Conservation (phyloP, 37 sponge, comb jelly and placozoan species). For the Ianthella basta region DNA sequence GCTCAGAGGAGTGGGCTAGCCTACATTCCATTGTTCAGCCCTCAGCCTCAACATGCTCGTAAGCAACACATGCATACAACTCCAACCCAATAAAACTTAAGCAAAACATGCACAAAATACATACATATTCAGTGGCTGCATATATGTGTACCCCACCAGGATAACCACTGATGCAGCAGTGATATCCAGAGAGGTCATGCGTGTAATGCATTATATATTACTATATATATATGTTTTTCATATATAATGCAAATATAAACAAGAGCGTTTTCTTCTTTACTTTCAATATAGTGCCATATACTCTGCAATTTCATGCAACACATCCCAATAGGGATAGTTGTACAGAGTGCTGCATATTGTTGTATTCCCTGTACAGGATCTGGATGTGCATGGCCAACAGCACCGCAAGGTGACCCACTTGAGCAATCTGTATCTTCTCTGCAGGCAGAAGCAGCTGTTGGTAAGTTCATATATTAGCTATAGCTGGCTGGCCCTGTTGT, state of each 20-base stretch:
- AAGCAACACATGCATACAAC: not conserved
- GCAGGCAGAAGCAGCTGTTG: constrained; percentile 3
- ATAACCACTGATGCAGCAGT: no score
- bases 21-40: constrained; percentile 1
- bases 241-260: no score
- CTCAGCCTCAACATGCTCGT: not conserved
- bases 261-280: no score
- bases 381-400: not conserved
- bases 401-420: not conserved
- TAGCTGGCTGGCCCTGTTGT: not conserved
- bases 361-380: not conserved
- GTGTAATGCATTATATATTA: no score
- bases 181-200: no score
- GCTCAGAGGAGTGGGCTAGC: constrained; percentile 6
- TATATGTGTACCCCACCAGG: not conserved
- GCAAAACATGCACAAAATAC: not conserved
- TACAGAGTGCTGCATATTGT: not conserved
- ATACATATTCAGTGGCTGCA: not conserved
- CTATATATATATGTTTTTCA: no score
- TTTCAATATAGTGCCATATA: no score
- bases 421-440: not conserved
- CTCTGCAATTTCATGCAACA: not conserved
- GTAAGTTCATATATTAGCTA: not conserved
- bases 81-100: not conserved
- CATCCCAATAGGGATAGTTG: not conserved